Base-by-base conservation (phyloP, 1,140 invertebrate species). In the Drosophila oshimai region DNA sequence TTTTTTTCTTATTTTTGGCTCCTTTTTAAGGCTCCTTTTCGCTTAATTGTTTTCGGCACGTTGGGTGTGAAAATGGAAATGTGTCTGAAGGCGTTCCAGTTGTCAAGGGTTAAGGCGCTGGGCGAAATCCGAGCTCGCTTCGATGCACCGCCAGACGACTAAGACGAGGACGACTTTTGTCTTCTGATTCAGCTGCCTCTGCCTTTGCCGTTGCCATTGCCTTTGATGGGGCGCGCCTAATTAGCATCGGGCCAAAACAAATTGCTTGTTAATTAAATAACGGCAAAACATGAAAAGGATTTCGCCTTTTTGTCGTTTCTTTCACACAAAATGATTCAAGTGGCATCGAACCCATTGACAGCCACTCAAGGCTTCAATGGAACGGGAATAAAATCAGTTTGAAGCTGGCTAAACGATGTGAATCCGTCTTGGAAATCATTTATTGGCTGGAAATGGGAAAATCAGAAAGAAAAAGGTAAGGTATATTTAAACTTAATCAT, bases 181-280 rank as follows among this genome's bases (percentile, higher is more conserved):
- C 58, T 60, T 60, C 28, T 34, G 17, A n/a, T n/a, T n/a, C n/a
- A n/a, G n/a, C n/a, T n/a, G n/a, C n/a, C n/a, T n/a, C n/a, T n/a
- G n/a, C n/a, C n/a, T n/a, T n/a, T n/a, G n/a, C n/a, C n/a, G n/a
- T n/a, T n/a, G n/a, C n/a, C n/a, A n/a, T 22, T n/a, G 58, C 36
- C 57, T 73, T 72, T 73, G 70, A 73, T 73, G 70, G 70, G 49
- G 47, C 34, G 33, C 68, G 41, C 68, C 70, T 73, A 73, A 73
- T 73, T 73, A 73, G 69, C 70, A 54, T 26, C 36, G 69, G 50
- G 49, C 44, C 58, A 44, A 73, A 49, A 53, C 69, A 72, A 73
- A 73, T 73, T 73, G 70, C 71, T 64, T 73, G 69, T 73, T 73
- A 73, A 73, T 73, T 73, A 73, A 64, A 73, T 74, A 73, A 73